Conservation (phyloP, 1,140 invertebrate genomes). For the Euwallacea fornicatus region DNA sequence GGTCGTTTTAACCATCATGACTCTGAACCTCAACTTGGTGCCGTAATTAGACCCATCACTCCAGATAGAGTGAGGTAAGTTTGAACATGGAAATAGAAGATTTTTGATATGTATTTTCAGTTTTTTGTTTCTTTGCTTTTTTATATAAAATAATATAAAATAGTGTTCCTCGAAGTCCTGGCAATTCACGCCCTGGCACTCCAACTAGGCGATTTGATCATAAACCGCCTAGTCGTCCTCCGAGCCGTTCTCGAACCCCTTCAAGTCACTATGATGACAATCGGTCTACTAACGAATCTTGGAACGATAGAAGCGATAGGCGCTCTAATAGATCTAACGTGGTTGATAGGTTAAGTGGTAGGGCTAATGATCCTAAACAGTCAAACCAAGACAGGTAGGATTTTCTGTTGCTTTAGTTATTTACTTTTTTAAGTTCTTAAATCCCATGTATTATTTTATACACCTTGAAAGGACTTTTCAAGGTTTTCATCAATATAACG, state of each 20-base stretch:
- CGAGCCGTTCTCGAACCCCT: conserved; percentile 41
- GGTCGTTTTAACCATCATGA: conserved; percentile 57
- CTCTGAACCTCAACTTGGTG: conserved; percentile 36
- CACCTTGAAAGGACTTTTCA: too few species aligned
- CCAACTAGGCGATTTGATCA: conserved; percentile 48
- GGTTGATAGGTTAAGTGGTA: conserved; percentile 28
- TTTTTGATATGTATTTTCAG: conserved; percentile 1
- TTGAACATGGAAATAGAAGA: conserved; percentile 8
- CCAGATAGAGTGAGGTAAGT: conserved; percentile 53
- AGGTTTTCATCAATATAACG: too few species aligned
- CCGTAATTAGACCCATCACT: conserved; percentile 55
- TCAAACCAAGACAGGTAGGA: conserved; percentile 19
- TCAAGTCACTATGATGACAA: conserved; percentile 29
- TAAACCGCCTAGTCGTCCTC: conserved; percentile 27
- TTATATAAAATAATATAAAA: not conserved
- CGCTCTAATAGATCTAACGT: conserved; percentile 7
- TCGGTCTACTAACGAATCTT: conserved; percentile 17
- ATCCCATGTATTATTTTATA: too few species aligned
- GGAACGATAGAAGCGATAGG: conserved; percentile 4
- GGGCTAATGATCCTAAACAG: conserved; percentile 23
- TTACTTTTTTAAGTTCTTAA: not conserved
- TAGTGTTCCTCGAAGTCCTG: conserved; percentile 40
- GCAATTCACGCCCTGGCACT: conserved; percentile 56
- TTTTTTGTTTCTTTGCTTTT: not conserved
- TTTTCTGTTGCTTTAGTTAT: not conserved